phyloP scores from a whole-genome alignment of 2,797 vertebrate genomes.

The Mormyrops boulengeri region DNA sequence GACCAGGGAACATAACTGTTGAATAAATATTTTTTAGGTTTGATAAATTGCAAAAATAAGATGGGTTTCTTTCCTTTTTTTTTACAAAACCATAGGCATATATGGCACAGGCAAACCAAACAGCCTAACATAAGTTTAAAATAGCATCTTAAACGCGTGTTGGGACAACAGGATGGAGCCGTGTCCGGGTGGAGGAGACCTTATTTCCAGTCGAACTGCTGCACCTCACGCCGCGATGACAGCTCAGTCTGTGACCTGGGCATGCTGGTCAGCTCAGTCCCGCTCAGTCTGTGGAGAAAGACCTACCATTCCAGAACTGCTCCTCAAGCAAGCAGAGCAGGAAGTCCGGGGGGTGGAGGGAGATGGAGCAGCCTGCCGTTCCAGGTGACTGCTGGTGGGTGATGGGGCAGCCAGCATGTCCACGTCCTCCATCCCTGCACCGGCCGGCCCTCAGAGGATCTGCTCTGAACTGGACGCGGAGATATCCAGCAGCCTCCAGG shows the following conservation, averaged over 20 bases:
- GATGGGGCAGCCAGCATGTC: neutral
- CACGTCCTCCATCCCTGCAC: neutral
- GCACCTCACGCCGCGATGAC: neutral
- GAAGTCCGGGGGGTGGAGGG: neutral
- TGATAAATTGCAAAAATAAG: conserved; percentile 8
- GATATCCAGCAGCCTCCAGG: conserved; percentile 91
- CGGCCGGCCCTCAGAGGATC: conserved; percentile 67
- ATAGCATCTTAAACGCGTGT: neutral
- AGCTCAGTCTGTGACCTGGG: neutral
- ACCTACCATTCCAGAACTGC: neutral
- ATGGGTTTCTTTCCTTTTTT: conserved; percentile 19
- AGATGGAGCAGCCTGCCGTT: neutral
- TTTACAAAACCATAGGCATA: conserved; percentile 37
- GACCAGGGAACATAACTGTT: conserved; percentile 25
- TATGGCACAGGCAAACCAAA: conserved; percentile 26
- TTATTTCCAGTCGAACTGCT: neutral
- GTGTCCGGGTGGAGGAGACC: neutral
- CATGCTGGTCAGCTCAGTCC: neutral
- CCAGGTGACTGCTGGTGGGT: neutral
- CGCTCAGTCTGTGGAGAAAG: neutral
- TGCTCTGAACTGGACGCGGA: conserved; percentile 88
- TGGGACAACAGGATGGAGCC: neutral
- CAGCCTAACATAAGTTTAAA: neutral
- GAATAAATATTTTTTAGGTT: conserved; percentile 8
- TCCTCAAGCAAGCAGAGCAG: neutral